Evolutionary conservation across 2,113 vertebrate species (phyloP).

Genomic region (Recurvirostra avosetta): DNA sequence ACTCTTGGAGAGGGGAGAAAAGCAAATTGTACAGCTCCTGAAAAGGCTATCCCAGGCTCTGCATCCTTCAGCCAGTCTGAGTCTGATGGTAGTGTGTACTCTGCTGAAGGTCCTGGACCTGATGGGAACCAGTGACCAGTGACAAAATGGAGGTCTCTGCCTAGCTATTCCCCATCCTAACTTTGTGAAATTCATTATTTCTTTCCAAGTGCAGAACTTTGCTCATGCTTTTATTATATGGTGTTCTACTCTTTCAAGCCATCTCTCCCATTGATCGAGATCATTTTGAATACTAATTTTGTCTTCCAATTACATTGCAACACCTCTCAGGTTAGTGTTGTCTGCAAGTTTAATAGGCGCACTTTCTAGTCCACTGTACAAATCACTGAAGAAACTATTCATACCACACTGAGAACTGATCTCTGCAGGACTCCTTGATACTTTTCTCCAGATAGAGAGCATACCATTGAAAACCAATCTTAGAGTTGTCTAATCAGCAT

Average conservation of each 20-base stretch:
- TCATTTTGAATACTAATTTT: neutral
- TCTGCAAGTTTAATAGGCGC: neutral
- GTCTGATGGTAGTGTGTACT: neutral
- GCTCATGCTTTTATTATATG: neutral
- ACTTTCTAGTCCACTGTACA: neutral
- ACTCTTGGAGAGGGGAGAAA: neutral
- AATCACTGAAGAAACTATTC: neutral
- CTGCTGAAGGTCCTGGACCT: neutral
- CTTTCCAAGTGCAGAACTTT: neutral
- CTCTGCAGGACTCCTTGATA: neutral
- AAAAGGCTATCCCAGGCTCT: neutral
- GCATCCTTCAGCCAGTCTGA: neutral
- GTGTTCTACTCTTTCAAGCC: neutral
- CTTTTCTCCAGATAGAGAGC: neutral
- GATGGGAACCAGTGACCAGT: neutral
- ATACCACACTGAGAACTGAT: neutral
- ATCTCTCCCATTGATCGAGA: neutral
- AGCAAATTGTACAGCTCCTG: neutral
- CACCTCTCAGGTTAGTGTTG: neutral
- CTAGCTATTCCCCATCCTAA: neutral
- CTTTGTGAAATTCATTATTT: neutral
- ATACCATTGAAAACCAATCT: neutral
- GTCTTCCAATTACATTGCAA: neutral
- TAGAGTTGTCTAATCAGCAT: neutral
- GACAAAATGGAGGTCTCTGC: neutral